Conservation (phyloP, 2,888 invertebrate genomes). For the Tipula helvola region DNA sequence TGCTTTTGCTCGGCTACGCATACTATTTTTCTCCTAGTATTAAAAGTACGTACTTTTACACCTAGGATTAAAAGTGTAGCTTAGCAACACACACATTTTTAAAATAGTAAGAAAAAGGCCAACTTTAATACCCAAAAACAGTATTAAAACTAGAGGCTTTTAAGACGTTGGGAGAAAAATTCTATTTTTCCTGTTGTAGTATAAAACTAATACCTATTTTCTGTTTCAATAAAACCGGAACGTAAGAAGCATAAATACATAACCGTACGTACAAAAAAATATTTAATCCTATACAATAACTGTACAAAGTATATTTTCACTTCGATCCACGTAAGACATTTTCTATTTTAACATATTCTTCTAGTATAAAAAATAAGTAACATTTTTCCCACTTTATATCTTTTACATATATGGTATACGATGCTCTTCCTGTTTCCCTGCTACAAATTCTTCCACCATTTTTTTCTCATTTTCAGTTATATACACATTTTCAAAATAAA, state of each 20-base stretch:
- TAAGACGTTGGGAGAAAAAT: too few relatives aligned
- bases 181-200: background rate
- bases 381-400: background rate
- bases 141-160: too few relatives aligned
- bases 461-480: background rate
- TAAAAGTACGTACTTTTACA: too few relatives aligned
- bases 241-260: too few relatives aligned
- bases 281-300: background rate
- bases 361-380: background rate
- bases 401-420: background rate
- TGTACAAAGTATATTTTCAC: background rate
- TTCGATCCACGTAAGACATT: background rate
- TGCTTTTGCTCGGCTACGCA: too few relatives aligned
- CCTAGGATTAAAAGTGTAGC: too few relatives aligned
- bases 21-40: too few relatives aligned
- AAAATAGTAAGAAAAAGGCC: too few relatives aligned
- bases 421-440: background rate
- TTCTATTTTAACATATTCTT: background rate
- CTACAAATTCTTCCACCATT: background rate
- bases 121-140: too few relatives aligned
- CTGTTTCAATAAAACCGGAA: too few relatives aligned
- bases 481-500: background rate
- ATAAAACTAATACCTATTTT: background rate
- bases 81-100: too few relatives aligned
- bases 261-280: background rate